phyloP scores from a whole-genome alignment of 2,888 invertebrate genomes.

The Hyposoter didymator region DNA sequence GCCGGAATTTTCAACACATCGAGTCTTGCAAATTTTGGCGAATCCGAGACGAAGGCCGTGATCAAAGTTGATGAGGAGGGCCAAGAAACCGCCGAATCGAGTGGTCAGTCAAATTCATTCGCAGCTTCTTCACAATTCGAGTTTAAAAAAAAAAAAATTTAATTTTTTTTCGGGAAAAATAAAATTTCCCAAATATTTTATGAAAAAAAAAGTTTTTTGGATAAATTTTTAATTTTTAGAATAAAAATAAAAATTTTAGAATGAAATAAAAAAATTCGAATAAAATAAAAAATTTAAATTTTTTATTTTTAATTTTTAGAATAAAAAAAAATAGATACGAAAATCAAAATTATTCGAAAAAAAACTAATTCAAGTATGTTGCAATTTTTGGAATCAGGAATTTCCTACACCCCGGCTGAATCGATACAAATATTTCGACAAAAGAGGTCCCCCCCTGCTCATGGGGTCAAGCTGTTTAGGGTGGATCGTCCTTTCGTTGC shows the following conservation, averaged over 20 bases:
- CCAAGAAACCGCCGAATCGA: background rate
- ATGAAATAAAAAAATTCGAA: no score
- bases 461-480: background rate
- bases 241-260: no score
- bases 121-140: background rate
- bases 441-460: background rate
- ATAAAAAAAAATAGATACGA: no score
- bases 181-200: no score
- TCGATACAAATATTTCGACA: background rate
- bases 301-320: no score
- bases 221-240: no score
- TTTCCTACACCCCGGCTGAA: background rate
- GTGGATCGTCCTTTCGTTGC: constrained; percentile 13
- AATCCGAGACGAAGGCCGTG: background rate
- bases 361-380: background rate
- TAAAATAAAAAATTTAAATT: no score
- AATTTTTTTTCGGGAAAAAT: no score
- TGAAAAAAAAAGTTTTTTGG: no score
- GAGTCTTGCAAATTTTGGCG: background rate
- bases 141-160: background rate
- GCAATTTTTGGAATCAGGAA: background rate
- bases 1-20: background rate
- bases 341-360: background rate
- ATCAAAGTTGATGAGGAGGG: background rate
- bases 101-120: background rate